Conservation (phyloP, 2,113 vertebrate species). For the Dasyornis broadbenti region DNA sequence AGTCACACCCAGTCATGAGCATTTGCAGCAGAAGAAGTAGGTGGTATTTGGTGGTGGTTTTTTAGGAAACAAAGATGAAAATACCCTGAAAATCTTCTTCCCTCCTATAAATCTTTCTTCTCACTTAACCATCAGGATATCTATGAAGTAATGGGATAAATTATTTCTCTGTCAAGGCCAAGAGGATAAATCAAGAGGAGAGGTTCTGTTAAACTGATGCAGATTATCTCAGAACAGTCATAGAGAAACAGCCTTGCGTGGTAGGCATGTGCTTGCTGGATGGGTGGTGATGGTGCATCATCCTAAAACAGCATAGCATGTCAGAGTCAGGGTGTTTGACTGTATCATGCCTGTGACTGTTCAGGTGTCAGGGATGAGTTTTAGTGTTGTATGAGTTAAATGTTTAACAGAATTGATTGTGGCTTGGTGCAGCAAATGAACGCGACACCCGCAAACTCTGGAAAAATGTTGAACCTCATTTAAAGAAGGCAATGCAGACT, state of each 20-base stretch:
- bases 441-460: slow-evolving; percentile 91
- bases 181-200: not conserved
- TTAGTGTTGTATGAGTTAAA: not conserved
- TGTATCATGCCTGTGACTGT: not conserved
- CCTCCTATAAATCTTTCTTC: not conserved
- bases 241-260: not conserved
- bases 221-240: not conserved
- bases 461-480: slow-evolving; percentile 93
- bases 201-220: not conserved
- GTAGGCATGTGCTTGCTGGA: not conserved
- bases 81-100: not conserved
- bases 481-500: slow-evolving; percentile 97
- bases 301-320: not conserved
- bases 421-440: slow-evolving; percentile 78
- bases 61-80: not conserved
- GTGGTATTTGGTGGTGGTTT: not conserved
- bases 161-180: not conserved
- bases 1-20: not conserved
- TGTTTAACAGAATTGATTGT: slow-evolving; percentile 11
- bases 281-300: not conserved
- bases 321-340: not conserved
- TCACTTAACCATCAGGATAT: not conserved
- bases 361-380: not conserved
- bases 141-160: not conserved
- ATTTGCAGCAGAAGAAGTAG: not conserved